Evolutionary conservation across 2,797 vertebrate species (phyloP).

Genomic region (Caiman crocodilus): DNA sequence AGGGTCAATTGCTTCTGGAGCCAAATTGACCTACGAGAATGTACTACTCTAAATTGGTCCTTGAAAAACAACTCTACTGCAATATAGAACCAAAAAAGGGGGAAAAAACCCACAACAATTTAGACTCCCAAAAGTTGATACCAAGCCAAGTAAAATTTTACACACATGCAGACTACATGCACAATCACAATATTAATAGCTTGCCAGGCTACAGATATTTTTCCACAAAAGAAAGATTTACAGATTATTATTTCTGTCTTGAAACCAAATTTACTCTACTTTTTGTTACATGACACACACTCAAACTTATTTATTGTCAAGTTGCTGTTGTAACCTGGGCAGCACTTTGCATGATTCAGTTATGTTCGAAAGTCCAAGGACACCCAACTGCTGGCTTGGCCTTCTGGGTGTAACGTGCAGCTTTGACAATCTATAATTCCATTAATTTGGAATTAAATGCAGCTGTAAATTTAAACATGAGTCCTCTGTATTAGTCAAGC

Average conservation of each 20-base stretch:
- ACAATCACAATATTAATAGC: slow-evolving; percentile 49
- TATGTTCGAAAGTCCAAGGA: background rate
- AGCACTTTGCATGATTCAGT: background rate
- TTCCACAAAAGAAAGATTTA: slow-evolving; percentile 45
- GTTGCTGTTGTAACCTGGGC: background rate
- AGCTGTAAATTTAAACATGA: slow-evolving; percentile 14
- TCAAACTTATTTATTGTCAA: background rate
- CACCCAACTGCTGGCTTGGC: background rate
- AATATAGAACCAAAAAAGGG: slow-evolving; percentile 57
- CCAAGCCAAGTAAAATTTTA: slow-evolving; percentile 65
- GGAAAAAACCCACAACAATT: slow-evolving; percentile 29
- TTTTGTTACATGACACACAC: slow-evolving; percentile 14
- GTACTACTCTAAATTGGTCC: slow-evolving; percentile 67
- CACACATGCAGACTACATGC: slow-evolving; percentile 48
- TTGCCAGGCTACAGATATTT: slow-evolving; percentile 36
- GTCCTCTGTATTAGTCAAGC: background rate
- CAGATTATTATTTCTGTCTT: slow-evolving; percentile 29
- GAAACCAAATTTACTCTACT: slow-evolving; percentile 34
- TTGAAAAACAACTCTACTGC: slow-evolving; percentile 50
- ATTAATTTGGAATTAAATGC: slow-evolving; percentile 8
- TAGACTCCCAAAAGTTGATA: slow-evolving; percentile 43
- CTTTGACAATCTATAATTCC: background rate
- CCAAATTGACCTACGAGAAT: slow-evolving; percentile 69
- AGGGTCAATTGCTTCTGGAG: slow-evolving; percentile 74
- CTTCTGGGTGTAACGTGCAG: slow-evolving; percentile 8